Evolutionary conservation across 1,140 invertebrate species (phyloP).

Genomic region (Nasonia vitripennis): DNA sequence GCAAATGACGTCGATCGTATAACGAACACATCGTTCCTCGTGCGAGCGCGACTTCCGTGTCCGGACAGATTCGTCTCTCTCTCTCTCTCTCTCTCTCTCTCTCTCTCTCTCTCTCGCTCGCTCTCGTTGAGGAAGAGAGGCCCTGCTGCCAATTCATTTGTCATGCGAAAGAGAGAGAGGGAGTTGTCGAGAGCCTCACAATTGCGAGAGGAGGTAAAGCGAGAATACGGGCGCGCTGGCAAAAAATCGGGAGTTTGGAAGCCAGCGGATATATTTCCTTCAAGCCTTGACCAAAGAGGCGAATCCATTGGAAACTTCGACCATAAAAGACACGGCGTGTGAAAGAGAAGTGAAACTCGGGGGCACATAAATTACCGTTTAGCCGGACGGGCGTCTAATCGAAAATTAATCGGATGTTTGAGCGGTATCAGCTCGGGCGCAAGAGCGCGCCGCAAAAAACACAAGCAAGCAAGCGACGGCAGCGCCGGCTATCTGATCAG

Average conservation of each 20-base stretch:
- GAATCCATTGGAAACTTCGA: neutral
- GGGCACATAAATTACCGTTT: slow-evolving; percentile 33
- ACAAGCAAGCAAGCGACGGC: neutral
- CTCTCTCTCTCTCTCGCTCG: neutral
- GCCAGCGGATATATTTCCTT: too few species aligned
- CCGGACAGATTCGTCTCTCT: slow-evolving; percentile 10
- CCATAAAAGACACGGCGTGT: neutral
- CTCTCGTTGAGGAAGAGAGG: neutral
- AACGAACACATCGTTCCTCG: slow-evolving; percentile 59
- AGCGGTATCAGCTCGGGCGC: slow-evolving; percentile 56
- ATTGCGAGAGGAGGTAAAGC: slow-evolving; percentile 18
- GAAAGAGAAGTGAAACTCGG: too few species aligned
- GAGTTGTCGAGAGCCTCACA: neutral
- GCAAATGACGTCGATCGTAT: slow-evolving; percentile 72
- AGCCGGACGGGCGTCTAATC: slow-evolving; percentile 15
- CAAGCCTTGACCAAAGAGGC: too few species aligned
- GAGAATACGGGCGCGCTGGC: neutral
- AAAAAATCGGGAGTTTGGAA: neutral
- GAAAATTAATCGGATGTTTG: slow-evolving; percentile 48
- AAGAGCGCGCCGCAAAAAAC: slow-evolving; percentile 7
- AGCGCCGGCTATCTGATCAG: neutral
- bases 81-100: neutral
- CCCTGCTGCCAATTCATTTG: neutral
- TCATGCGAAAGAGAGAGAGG: slow-evolving; percentile 26
- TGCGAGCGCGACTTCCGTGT: slow-evolving; percentile 17